Evolutionary conservation across 2,797 vertebrate genomes (phyloP).

Genomic region (Podarcis siculus): DNA sequence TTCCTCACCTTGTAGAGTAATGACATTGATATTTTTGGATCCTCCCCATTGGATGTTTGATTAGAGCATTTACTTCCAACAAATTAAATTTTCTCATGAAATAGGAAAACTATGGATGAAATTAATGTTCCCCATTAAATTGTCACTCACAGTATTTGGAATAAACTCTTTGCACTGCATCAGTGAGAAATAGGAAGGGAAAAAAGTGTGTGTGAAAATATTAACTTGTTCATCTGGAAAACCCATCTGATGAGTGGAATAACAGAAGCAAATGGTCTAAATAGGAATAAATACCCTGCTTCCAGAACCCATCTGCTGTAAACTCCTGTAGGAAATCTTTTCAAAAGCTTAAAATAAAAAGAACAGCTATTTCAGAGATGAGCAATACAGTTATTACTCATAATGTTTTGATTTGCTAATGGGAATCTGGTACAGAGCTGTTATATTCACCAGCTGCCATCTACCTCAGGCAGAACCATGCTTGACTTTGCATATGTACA

Average conservation of each 20-base stretch:
- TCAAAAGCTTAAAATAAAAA: constrained; percentile 73
- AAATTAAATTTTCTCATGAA: neutral
- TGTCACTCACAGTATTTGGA: constrained; percentile 15
- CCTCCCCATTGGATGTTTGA: neutral
- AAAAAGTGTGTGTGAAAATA: constrained; percentile 50
- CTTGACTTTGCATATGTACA: constrained; percentile 46
- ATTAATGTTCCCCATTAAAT: neutral
- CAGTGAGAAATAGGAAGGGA: constrained; percentile 13
- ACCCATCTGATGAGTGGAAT: constrained; percentile 55
- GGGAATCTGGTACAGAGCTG: constrained; percentile 72
- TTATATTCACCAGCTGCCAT: constrained; percentile 74
- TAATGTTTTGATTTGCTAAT: constrained; percentile 53
- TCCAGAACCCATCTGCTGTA: constrained; percentile 70
- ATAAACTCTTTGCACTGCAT: neutral
- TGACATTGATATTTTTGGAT: neutral
- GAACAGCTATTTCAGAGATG: constrained; percentile 74
- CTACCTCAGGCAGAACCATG: constrained; percentile 36
- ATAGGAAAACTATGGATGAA: neutral
- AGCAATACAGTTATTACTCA: constrained; percentile 73
- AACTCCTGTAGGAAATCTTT: constrained; percentile 68
- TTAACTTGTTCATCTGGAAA: constrained; percentile 64
- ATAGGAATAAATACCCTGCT: constrained; percentile 66
- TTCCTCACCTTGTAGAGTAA: neutral
- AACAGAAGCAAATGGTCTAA: constrained; percentile 58
- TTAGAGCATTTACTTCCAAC: neutral